Evolutionary conservation across 2,113 vertebrate species (phyloP).

Genomic region (Egretta garzetta): DNA sequence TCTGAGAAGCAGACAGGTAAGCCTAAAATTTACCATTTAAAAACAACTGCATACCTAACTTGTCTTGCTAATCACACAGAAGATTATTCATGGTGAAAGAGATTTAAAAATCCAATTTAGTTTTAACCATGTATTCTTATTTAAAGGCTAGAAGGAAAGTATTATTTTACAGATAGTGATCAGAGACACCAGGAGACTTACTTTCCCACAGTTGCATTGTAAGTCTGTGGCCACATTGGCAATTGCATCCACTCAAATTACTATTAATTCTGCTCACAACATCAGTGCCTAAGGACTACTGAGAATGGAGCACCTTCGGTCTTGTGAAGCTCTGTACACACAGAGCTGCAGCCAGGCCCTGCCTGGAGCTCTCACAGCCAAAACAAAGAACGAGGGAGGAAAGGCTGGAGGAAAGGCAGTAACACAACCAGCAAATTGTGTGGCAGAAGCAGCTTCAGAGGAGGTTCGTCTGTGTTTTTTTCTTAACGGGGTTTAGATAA

Average conservation of each 20-base stretch:
- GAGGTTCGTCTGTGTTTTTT: not conserved
- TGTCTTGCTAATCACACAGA: not conserved
- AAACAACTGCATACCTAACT: not conserved
- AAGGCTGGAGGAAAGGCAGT: not conserved
- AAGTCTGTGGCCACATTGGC: not conserved
- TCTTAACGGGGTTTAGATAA: not conserved
- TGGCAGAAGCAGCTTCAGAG: not conserved
- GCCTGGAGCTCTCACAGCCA: not conserved
- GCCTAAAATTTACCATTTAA: not conserved
- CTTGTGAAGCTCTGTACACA: not conserved
- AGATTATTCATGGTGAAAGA: not conserved
- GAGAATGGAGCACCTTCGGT: not conserved
- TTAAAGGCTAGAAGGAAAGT: not conserved
- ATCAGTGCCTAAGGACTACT: not conserved
- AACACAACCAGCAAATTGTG: not conserved
- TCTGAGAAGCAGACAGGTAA: not conserved
- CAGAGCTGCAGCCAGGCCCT: not conserved
- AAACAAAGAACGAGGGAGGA: not conserved
- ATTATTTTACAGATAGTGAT: constrained; percentile 10
- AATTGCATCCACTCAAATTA: not conserved
- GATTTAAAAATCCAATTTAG: not conserved
- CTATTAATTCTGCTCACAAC: not conserved
- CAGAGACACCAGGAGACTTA: not conserved
- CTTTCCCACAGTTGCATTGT: not conserved
- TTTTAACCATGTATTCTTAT: not conserved